phyloP scores from a whole-genome alignment of 2,113 vertebrate genomes.

The Lamprotornis superbus region DNA sequence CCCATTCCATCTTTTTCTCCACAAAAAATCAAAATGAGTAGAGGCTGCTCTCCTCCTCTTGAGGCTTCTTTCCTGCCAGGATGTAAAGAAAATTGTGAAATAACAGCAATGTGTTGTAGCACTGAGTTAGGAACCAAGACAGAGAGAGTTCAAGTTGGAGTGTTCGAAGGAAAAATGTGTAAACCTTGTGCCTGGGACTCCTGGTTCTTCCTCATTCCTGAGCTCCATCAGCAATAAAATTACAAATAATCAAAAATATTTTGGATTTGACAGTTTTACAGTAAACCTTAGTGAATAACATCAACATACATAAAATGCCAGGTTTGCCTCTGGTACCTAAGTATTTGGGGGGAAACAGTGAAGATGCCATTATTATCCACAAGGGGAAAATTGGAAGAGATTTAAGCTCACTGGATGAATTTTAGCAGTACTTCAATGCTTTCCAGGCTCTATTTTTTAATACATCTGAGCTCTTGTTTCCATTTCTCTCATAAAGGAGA shows the following conservation, averaged over 20 bases:
- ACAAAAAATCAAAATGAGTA: not conserved
- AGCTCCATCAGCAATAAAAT: not conserved
- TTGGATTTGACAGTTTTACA: not conserved
- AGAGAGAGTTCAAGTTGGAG: not conserved
- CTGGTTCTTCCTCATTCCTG: not conserved
- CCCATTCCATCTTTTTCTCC: not conserved
- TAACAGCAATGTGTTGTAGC: not conserved
- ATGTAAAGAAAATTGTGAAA: not conserved
- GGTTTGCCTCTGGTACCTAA: not conserved
- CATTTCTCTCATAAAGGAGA: not conserved
- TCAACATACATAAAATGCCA: not conserved
- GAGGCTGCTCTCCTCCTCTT: not conserved
- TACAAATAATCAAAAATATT: not conserved
- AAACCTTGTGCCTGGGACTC: not conserved
- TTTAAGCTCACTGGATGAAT: not conserved
- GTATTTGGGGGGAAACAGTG: not conserved
- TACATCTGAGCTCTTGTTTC: not conserved
- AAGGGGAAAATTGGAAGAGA: not conserved
- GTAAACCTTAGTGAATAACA: not conserved
- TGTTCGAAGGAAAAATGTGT: not conserved
- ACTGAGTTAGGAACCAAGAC: not conserved
- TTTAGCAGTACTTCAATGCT: not conserved
- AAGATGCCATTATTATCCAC: not conserved
- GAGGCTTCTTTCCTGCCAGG: not conserved
- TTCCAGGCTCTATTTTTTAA: not conserved